Evolutionary conservation across 2,888 invertebrate species (phyloP).

Genomic region (Pseudococcus viburni): DNA sequence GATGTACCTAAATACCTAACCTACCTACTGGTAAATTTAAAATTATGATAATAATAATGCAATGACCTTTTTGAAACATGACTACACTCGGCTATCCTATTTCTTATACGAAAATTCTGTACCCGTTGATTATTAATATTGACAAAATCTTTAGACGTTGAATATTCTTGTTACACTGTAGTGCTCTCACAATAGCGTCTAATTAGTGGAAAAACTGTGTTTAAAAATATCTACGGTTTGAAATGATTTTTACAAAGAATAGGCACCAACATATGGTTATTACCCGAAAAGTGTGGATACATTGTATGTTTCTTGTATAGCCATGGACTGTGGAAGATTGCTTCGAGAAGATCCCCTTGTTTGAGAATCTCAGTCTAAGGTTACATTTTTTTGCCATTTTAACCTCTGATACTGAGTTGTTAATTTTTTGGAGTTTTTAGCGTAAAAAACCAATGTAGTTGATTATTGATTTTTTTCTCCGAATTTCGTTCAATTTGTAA

Average conservation of each 20-base stretch:
- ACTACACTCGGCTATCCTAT: background rate
- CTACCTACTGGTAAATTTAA: background rate
- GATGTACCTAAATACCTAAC: background rate
- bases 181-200: slow-evolving; percentile 7
- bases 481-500: too few relatives aligned
- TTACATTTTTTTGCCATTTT: too few relatives aligned
- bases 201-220: background rate
- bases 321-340: too few relatives aligned
- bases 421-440: too few relatives aligned
- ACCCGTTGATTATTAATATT: slow-evolving; percentile 4
- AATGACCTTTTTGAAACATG: slow-evolving; percentile 19
- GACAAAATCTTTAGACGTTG: background rate
- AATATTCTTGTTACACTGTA: slow-evolving; percentile 7
- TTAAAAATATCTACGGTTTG: background rate
- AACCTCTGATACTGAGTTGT: too few relatives aligned
- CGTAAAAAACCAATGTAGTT: too few relatives aligned
- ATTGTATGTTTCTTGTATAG: too few relatives aligned
- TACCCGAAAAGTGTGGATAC: background rate
- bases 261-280: background rate
- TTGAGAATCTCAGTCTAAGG: too few relatives aligned
- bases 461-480: too few relatives aligned
- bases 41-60: background rate
- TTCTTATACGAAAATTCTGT: background rate
- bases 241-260: slow-evolving; percentile 20
- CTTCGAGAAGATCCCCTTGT: too few relatives aligned